A percentile compares a stretch with the other conserved stretches of the same genome.
phyloP scores from a whole-genome alignment of 2,797 vertebrate species.

The Falco rusticolus region DNA sequence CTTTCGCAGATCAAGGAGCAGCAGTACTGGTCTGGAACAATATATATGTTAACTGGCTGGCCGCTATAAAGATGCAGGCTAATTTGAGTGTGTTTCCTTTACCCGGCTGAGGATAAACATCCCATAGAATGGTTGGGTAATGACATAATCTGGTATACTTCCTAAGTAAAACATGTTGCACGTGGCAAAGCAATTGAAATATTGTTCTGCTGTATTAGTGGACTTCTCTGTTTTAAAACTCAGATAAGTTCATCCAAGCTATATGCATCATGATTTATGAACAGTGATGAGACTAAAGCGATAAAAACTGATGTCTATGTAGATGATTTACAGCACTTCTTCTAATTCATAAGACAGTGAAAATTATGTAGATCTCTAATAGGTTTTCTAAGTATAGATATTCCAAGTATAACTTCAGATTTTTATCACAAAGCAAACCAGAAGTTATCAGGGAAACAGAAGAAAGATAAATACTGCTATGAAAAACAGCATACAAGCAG shows the following conservation, averaged over 20 bases:
- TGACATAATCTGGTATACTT: neutral
- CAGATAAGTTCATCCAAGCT: neutral
- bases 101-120: neutral
- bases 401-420: slow-evolving; percentile 23
- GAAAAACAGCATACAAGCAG: neutral
- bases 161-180: neutral
- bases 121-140: neutral
- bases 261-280: neutral
- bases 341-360: neutral
- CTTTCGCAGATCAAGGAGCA: neutral
- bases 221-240: neutral
- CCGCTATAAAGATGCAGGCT: neutral
- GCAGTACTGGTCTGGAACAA: neutral
- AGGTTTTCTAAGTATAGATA: slow-evolving; percentile 43
- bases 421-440: neutral
- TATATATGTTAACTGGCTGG: neutral
- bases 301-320: neutral
- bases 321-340: slow-evolving; percentile 8
- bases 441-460: neutral
- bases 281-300: neutral
- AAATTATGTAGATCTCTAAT: neutral
- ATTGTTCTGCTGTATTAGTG: neutral
- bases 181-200: neutral
- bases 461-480: neutral
- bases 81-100: neutral